phyloP scores from a whole-genome alignment of 2,888 invertebrate species.

The Pammene fasciana region DNA sequence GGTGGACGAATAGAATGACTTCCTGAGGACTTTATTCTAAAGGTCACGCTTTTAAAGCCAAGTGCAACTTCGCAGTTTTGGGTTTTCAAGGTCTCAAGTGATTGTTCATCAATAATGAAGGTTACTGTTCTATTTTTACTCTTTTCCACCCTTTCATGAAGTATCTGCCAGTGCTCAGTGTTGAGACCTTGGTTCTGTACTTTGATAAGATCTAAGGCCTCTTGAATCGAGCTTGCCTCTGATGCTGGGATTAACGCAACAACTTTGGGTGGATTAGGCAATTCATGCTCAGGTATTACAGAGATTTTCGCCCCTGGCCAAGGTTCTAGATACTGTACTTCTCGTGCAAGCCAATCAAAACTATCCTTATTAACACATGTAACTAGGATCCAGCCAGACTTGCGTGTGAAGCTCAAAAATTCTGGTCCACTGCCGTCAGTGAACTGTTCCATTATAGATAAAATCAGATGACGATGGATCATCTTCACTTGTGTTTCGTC shows the following conservation, averaged over 20 bases:
- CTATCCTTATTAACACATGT: conserved; percentile 5
- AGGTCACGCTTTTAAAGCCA: not conserved
- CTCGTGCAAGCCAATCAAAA: not conserved
- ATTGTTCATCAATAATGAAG: conserved; percentile 6
- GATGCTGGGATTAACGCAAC: not conserved
- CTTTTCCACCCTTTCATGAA: conserved; percentile 2
- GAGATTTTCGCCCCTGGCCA: not conserved
- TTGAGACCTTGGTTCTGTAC: conserved; percentile 6
- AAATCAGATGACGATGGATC: not conserved
- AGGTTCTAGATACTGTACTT: not conserved
- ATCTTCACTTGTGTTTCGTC: not conserved
- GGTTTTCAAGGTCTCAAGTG: not conserved
- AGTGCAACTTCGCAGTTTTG: not conserved
- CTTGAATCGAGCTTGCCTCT: not conserved
- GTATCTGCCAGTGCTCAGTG: conserved; percentile 3
- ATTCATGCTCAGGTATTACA: conserved; percentile 1
- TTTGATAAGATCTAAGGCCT: conserved; percentile 2
- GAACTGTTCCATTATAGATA: not conserved
- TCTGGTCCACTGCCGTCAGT: not conserved
- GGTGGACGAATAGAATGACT: not conserved
- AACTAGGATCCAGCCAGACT: conserved; percentile 2
- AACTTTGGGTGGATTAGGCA: conserved; percentile 1
- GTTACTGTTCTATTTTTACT: not conserved
- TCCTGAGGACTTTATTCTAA: not conserved
- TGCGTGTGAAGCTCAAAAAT: conserved; percentile 5